Percentiles rank a stretch among this genome's conserved stretches.
These are phyloP conservation scores for Pomacea canaliculata DNA, from an alignment of 2,888 invertebrate genomes.

Conservation along the genomic window DNA sequence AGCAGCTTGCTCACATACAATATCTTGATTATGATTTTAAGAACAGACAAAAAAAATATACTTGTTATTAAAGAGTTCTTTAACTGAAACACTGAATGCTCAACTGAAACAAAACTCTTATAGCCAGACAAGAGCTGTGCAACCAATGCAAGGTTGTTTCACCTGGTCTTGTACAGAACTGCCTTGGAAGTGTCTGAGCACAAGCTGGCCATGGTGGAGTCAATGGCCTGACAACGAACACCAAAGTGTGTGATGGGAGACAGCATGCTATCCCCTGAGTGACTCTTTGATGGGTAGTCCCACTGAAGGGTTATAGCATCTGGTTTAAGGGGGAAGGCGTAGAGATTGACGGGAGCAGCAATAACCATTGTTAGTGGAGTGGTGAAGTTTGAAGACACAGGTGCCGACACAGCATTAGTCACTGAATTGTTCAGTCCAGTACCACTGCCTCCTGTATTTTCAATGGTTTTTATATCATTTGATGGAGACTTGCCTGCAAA, in stretches of 20 bases:
- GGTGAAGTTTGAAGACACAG: neutral
- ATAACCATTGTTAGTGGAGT: neutral
- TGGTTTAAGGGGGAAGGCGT: slow-evolving; percentile 6
- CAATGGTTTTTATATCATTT: too few species aligned
- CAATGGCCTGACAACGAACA: slow-evolving; percentile 12
- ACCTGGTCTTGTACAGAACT: slow-evolving; percentile 15
- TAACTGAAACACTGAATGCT: too few species aligned
- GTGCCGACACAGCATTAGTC: too few species aligned
- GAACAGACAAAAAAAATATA: too few species aligned
- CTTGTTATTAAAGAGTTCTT: too few species aligned
- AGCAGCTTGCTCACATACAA: too few species aligned
- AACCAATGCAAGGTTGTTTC: neutral
- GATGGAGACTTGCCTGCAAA: too few species aligned
- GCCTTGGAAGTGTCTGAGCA: neutral
- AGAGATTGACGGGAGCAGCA: slow-evolving; percentile 6
- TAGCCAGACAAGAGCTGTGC: too few species aligned
- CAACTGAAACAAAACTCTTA: too few species aligned
- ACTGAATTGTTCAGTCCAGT: too few species aligned
- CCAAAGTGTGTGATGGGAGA: slow-evolving; percentile 17
- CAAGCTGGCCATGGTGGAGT: neutral
- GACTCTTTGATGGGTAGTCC: slow-evolving; percentile 1
- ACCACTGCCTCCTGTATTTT: too few species aligned
- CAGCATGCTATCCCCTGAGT: neutral
- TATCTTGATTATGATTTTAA: too few species aligned
- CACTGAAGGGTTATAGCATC: slow-evolving; percentile 14